A percentile compares a stretch with the other conserved stretches of the same genome.
phyloP scores from a whole-genome alignment of 2,888 invertebrate genomes.

The Synanthedon formicaeformis region DNA sequence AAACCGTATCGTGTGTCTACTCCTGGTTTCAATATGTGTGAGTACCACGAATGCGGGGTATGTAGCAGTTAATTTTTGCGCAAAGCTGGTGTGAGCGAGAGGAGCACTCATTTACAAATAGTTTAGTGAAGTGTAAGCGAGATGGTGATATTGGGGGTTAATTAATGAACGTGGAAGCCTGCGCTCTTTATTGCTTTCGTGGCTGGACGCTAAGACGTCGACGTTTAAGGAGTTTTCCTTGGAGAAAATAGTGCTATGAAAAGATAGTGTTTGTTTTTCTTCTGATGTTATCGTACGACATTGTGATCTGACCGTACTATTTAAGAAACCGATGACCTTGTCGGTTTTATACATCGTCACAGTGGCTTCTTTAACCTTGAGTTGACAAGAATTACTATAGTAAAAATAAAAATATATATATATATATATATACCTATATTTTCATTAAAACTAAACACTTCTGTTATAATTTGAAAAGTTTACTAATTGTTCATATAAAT shows the following conservation, averaged over 20 bases:
- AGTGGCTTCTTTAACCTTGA: no score
- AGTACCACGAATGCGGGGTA: slow-evolving; percentile 48
- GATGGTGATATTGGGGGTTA: slow-evolving; percentile 57
- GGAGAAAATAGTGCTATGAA: slow-evolving; percentile 33
- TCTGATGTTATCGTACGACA: slow-evolving; percentile 10
- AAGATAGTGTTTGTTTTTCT: slow-evolving; percentile 29
- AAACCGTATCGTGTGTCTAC: not conserved
- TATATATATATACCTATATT: no score
- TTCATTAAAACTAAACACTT: no score
- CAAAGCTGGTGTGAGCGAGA: slow-evolving; percentile 65
- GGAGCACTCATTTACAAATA: slow-evolving; percentile 63
- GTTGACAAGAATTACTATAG: no score
- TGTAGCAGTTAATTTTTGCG: slow-evolving; percentile 72
- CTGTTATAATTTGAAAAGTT: no score
- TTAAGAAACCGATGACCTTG: slow-evolving; percentile 1
- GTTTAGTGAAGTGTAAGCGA: slow-evolving; percentile 48
- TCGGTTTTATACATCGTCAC: not conserved
- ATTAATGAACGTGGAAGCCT: slow-evolving; percentile 72
- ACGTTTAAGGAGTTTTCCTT: slow-evolving; percentile 63
- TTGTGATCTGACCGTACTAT: not conserved
- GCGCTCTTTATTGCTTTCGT: slow-evolving; percentile 71
- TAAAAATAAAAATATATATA: no score
- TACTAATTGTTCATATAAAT: no score
- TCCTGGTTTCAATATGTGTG: slow-evolving; percentile 47
- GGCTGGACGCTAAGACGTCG: slow-evolving; percentile 66